These are phyloP conservation scores for Amblyornis subalaris DNA, from an alignment of 2,113 vertebrate genomes.

Conservation along the genomic window DNA sequence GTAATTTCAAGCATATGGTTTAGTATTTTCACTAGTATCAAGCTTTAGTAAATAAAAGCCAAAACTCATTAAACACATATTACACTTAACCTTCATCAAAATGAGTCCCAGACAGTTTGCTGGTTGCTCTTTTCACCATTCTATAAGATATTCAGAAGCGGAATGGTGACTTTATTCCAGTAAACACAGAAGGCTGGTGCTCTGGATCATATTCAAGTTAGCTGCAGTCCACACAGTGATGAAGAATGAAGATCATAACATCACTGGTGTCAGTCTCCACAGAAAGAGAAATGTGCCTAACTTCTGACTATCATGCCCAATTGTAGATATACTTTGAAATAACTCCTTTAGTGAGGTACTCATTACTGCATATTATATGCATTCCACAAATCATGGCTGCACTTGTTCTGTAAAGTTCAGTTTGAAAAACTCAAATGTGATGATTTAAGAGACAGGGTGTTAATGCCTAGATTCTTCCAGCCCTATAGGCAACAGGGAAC, in stretches of 20 bases:
- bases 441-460: slow-evolving; percentile 20
- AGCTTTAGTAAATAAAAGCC: slow-evolving; percentile 42
- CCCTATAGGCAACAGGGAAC: slow-evolving; percentile 57
- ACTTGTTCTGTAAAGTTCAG: slow-evolving; percentile 17
- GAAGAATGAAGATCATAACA: not conserved
- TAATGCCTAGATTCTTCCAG: slow-evolving; percentile 51
- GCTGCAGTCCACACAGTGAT: not conserved
- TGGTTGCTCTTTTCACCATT: slow-evolving; percentile 32
- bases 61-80: slow-evolving; percentile 40
- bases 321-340: not conserved
- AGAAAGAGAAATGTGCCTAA: not conserved
- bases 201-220: not conserved
- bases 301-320: not conserved
- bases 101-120: slow-evolving; percentile 25
- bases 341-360: slow-evolving; percentile 9
- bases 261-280: not conserved
- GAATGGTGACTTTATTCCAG: not conserved
- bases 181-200: not conserved
- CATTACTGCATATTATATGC: not conserved
- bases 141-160: not conserved
- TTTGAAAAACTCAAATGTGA: slow-evolving; percentile 39
- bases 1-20: slow-evolving; percentile 42
- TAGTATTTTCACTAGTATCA: not conserved
- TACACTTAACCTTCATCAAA: slow-evolving; percentile 37
- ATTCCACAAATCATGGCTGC: slow-evolving; percentile 16